Evolutionary conservation across 1,140 invertebrate species (phyloP).

Genomic region (Gonatopus flavifemur): DNA sequence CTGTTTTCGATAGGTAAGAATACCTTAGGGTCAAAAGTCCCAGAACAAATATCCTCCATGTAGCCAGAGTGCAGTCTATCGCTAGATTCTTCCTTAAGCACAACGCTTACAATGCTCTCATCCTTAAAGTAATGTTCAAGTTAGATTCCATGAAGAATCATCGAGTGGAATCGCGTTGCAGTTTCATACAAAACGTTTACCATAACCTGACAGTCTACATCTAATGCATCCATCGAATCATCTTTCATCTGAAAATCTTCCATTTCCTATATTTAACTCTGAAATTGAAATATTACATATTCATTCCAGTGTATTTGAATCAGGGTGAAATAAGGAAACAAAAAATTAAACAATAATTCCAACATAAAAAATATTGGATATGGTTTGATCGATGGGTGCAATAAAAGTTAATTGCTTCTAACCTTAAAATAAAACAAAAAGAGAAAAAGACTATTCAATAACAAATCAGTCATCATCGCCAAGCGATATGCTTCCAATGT

Average conservation of each 20-base stretch:
- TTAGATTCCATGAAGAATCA: slow-evolving; percentile 28
- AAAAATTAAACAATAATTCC: not conserved
- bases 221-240: slow-evolving; percentile 37
- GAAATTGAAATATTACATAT: slow-evolving; percentile 24
- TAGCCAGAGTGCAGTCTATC: slow-evolving; percentile 47
- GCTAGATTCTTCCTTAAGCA: slow-evolving; percentile 49
- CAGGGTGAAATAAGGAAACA: not conserved
- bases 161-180: slow-evolving; percentile 23
- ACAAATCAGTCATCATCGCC: slow-evolving; percentile 1
- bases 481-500: too few relatives aligned
- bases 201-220: slow-evolving; percentile 42
- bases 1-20: slow-evolving; percentile 53
- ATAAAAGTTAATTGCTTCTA: not conserved
- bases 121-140: slow-evolving; percentile 43
- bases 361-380: slow-evolving; percentile 13
- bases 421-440: slow-evolving; percentile 6
- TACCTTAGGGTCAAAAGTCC: slow-evolving; percentile 52
- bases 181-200: slow-evolving; percentile 41
- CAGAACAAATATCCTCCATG: slow-evolving; percentile 55
- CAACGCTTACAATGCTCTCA: slow-evolving; percentile 51
- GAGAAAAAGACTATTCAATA: slow-evolving; percentile 17
- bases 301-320: not conserved
- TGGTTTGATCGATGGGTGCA: slow-evolving; percentile 19
- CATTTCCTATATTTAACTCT: slow-evolving; percentile 34
- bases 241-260: slow-evolving; percentile 34